Base-by-base conservation (phyloP, 2,113 vertebrate genomes). In the Takifugu bimaculatus region DNA sequence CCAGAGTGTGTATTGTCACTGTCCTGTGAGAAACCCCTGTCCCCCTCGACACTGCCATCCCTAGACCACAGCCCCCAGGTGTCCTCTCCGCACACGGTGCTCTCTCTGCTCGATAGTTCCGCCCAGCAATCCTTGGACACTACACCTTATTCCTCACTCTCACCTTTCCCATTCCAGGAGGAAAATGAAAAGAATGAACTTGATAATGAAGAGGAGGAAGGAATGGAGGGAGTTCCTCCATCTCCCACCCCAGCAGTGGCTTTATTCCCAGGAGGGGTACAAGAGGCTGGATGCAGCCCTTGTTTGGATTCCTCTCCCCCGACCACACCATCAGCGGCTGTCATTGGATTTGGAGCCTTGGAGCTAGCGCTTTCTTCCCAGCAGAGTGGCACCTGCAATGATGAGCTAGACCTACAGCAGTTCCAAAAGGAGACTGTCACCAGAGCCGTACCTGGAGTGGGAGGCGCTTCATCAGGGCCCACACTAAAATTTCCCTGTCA, bases 341-440 rank as follows among this genome's bases (percentile, higher is more conserved):
- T 70, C n/a, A 68, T 84, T 0, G 88, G 87, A 5, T 91, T 90
- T 5, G 88, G 85, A 29, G 88, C 86, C 10, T 85, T 92, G 74
- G 91, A 92, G 60, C 74, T 88, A 43, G 91, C 90, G 12, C 86
- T 92, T 0, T 88, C 86, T 13, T 89, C 90, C 0, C 90, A 83
- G 13, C 85, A 85, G 42, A 75, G 72, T 39, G 79, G 77, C 60
- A 79, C 70, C 80, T 93, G 93, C 81, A 90, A 86, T 13, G 91
- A 93, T 11, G 94, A 96, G 76, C 88, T 95, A 79, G 94, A 95
- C 86, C 90, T 95, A 52, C 94, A 95, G 81, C 90, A 90, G 55
- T 94, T 94, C 80, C 94, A 92, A 75, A 94, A 91, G 76, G 94
- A 86, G 63, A 90, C 64, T 44, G 81, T 84, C 12, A 56, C 77